These are phyloP conservation scores for Hirtodrosophila histrioides DNA, from an alignment of 2,888 invertebrate genomes.

Conservation along the genomic window DNA sequence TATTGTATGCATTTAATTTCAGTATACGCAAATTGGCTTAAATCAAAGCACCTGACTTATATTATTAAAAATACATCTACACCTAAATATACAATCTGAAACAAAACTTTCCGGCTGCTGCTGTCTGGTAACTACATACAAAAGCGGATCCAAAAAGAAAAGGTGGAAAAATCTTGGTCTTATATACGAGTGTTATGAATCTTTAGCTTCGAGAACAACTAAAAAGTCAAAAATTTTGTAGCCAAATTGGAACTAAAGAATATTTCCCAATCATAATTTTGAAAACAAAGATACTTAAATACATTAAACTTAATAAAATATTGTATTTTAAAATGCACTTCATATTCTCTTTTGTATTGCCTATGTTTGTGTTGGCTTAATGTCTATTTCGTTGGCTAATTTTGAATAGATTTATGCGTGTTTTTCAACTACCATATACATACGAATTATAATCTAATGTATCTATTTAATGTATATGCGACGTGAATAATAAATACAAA, in stretches of 20 bases:
- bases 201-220: not conserved
- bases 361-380: constrained; percentile 48
- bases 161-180: not conserved
- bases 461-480: constrained; percentile 33
- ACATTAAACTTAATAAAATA: not conserved
- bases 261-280: not conserved
- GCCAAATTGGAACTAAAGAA: not conserved
- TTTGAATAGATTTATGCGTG: constrained; percentile 79
- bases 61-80: constrained; percentile 49
- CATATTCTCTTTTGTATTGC: constrained; percentile 45
- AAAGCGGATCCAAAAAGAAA: constrained; percentile 28
- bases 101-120: constrained; percentile 25
- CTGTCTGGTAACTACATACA: constrained; percentile 21
- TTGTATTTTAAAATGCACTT: constrained; percentile 1
- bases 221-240: not conserved
- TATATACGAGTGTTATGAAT: not conserved
- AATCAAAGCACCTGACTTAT: constrained; percentile 76
- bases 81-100: constrained; percentile 46
- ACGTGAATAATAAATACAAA: constrained; percentile 67
- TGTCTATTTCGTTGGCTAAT: constrained; percentile 71
- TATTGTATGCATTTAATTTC: constrained; percentile 50
- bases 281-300: not conserved
- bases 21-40: constrained; percentile 73
- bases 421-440: constrained; percentile 70
- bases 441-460: constrained; percentile 31